phyloP scores from a whole-genome alignment of 2,888 invertebrate species.

The Dichetophora obliterata region DNA sequence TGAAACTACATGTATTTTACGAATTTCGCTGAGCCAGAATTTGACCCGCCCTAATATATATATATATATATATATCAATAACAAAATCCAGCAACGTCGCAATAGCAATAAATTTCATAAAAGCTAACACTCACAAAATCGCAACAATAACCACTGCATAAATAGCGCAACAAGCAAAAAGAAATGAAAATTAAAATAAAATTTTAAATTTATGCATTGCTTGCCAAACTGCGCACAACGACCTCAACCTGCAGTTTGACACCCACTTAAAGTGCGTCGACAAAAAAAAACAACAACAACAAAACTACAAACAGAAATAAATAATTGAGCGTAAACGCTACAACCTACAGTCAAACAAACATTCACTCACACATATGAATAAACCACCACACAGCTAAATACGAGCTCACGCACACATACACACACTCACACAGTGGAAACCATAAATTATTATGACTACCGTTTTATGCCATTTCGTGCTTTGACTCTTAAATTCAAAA shows the following conservation, averaged over 20 bases:
- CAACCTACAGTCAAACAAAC: slow-evolving; percentile 25
- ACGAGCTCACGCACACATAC: background rate
- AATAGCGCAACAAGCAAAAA: background rate
- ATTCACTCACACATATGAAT: background rate
- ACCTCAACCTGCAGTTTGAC: background rate
- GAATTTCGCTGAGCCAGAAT: no score
- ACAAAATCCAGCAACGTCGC: background rate
- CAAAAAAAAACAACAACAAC: background rate
- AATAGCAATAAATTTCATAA: background rate
- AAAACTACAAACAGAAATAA: background rate
- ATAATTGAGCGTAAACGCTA: background rate
- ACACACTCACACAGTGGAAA: background rate
- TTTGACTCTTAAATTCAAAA: slow-evolving; percentile 6
- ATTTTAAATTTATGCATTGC: slow-evolving; percentile 4
- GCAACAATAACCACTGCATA: background rate
- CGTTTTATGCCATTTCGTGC: background rate
- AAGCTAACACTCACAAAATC: background rate
- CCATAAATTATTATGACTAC: slow-evolving; percentile 7
- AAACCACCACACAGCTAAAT: background rate
- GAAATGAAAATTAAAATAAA: background rate
- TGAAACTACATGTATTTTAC: no score
- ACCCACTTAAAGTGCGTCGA: background rate
- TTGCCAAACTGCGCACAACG: background rate
- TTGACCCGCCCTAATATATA: no score
- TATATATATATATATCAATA: no score